These are phyloP conservation scores for Linurgus olivaceus DNA, from an alignment of 2,797 vertebrate genomes.

Conservation along the genomic window DNA sequence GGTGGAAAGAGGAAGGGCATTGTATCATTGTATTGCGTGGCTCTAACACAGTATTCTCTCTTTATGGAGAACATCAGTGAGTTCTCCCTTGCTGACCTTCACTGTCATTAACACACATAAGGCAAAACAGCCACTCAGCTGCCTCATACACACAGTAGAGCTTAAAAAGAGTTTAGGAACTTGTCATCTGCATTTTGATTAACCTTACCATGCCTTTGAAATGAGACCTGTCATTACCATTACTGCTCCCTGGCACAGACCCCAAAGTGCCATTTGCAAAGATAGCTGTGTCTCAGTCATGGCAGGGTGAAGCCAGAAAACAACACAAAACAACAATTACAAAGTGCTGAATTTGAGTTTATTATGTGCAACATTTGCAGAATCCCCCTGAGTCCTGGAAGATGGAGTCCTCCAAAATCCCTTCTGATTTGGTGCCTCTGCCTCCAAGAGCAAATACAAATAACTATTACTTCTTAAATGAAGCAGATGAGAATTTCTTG, in stretches of 20 bases:
- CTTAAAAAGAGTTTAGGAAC: neutral
- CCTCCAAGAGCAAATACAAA: slow-evolving; percentile 5
- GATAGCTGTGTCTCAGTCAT: neutral
- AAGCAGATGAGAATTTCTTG: slow-evolving; percentile 3
- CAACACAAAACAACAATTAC: neutral
- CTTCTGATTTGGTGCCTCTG: neutral
- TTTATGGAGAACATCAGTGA: neutral
- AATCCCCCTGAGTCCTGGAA: neutral
- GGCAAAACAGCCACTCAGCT: neutral
- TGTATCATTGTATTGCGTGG: neutral
- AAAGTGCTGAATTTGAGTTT: slow-evolving; percentile 11
- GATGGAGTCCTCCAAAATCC: neutral
- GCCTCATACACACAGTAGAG: neutral
- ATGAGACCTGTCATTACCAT: neutral
- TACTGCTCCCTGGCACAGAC: slow-evolving; percentile 5
- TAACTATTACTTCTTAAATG: slow-evolving; percentile 40
- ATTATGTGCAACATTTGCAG: neutral
- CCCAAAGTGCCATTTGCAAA: slow-evolving; percentile 10
- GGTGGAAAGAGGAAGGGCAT: neutral
- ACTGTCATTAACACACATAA: neutral
- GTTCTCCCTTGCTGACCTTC: neutral
- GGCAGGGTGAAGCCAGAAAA: neutral
- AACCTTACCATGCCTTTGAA: neutral
- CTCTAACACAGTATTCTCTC: neutral
- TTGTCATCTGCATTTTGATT: neutral